These are phyloP conservation scores for Stenotaenia linearis DNA, from an alignment of 2,888 invertebrate genomes.

Conservation along the genomic window DNA sequence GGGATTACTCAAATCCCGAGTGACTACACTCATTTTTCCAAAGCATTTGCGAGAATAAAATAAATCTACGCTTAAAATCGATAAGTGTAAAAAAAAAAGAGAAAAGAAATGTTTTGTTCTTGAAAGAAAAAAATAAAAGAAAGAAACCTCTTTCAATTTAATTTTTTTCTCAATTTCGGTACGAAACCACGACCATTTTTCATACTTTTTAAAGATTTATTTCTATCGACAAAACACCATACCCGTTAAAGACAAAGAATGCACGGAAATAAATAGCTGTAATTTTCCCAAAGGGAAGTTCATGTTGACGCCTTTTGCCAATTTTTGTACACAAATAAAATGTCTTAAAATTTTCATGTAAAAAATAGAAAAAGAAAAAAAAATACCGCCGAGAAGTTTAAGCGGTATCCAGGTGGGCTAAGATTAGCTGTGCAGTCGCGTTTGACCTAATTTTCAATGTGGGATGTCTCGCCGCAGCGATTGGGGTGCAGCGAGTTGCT, in stretches of 20 bases:
- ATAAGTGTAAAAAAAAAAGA: background rate
- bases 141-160: too few species aligned
- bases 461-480: background rate
- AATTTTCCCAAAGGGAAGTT: background rate
- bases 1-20: too few species aligned
- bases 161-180: too few species aligned
- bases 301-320: background rate
- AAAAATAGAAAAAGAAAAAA: background rate
- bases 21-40: too few species aligned
- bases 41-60: background rate
- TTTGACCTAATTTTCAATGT: background rate
- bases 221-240: background rate
- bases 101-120: too few species aligned
- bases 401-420: conserved; percentile 21
- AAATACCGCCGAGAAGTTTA: background rate
- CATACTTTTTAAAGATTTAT: background rate
- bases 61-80: background rate
- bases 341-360: conserved; percentile 7
- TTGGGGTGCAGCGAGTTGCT: background rate
- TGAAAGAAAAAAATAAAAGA: too few species aligned
- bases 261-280: background rate
- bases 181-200: too few species aligned
- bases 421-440: background rate
- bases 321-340: conserved; percentile 26
- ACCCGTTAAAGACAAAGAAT: background rate